Base-by-base conservation (phyloP, 2,888 invertebrate genomes). In the Protonemura montana region DNA sequence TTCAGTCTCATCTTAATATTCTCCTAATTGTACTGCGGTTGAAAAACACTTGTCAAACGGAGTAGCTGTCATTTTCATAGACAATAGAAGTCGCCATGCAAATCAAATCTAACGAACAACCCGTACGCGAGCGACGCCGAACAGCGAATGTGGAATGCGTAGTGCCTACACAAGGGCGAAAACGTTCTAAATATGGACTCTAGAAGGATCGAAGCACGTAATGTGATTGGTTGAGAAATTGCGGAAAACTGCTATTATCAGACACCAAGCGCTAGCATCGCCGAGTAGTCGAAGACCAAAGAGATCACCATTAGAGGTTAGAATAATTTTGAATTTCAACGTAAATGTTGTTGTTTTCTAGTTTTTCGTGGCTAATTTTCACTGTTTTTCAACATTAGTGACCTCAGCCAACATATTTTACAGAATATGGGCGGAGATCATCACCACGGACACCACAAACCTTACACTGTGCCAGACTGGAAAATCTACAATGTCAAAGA, bases 401-500 rank as follows among this genome's bases (percentile, higher is more conserved):
- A 59, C 16, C 21, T 59, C 59, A 59, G 13, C 59, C 7, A 59
- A 3, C 59, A 59, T 13, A 3, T 59, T 59, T 59, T 59, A 10
- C 59, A 59, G 59, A 59, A 59, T 89, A 93, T 93, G 92, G 94
- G 93, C 88, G 94, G 93, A 87, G 89, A 88, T 87, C 93, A 93
- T 89, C 92, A 93, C 88, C 91, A 91, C 30, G 92, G 92, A 87
- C 93, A 93, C 89, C 92, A 91, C 85, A 92, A 93, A 87, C 93
- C 94, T 0, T 94, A 94, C 90, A 93, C 91, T 90, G 91, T 98
- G 7, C 97, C 97, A 0, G 94, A 95, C 90, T 94, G 95, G 89
- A 93, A 93, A 81, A 93, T 93, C 81, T 98, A 96, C 91, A 95
- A 95, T 91, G 93, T 95, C 13, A 94, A 96, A 89, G 94, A 95